Base-by-base conservation (phyloP, 2,888 invertebrate genomes). In the Agrochola lychnidis region DNA sequence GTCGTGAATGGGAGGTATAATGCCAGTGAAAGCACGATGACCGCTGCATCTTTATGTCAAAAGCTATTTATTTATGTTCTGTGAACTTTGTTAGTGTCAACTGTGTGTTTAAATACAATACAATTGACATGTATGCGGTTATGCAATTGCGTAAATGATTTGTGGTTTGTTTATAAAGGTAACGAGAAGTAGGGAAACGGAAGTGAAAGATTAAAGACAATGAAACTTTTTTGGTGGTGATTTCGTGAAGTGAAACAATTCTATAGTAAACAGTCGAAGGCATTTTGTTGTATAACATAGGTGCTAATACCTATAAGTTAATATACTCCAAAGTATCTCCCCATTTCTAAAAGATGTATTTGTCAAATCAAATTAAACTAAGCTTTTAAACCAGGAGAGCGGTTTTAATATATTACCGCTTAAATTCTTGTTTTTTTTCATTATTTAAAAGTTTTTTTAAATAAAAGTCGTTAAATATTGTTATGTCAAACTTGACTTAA, bases 21-120 rank as follows among this genome's bases (percentile, higher is more conserved):
- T 59, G 67, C n/a, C 71, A 82, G 88, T 73, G 87, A 87, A 86
- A 87, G 87, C 73, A 77, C 12, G 42, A 68, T 77, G 82, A 77
- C 71, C 85, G 53, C 3, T 69, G 61, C 73, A 51, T 57, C 48
- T 73, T 16, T 62, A 66, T 51, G 53, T 64, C 71, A 59, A 59
- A 59, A n/a, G 16, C 9, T 30, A 48, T 48, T 40, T 57, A 53
- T 73, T 30, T 45, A n/a, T 12, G 53, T 22, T 59, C 30, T 71
- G 57, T 69, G 74, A 83, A 68, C 63, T 73, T 73, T 68, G 48
- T 16, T 10, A 14, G 40, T 57, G 71, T 36, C 62, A 73, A 83
- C 40, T 30, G 59, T 63, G 66, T 79, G 12, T 67, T 69, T 40
- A 62, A 70, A 48, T 64, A 80, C 25, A 64, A 62, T 59, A 48